Conservation (phyloP, 2,113 vertebrate species). For the Clinocottus analis region DNA sequence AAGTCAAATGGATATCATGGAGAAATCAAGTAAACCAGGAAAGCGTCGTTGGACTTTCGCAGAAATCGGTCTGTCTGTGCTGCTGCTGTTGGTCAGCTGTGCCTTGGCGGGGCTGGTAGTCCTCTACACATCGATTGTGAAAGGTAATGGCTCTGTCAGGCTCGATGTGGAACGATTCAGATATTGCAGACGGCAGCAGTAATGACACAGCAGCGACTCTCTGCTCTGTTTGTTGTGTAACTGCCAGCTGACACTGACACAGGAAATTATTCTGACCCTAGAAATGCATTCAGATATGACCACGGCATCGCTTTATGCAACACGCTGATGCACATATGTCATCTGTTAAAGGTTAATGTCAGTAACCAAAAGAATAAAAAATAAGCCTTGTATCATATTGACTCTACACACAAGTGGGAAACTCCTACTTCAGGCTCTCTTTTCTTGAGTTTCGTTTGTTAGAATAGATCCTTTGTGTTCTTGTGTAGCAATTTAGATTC, state of each 20-base stretch:
- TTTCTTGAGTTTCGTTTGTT: neutral
- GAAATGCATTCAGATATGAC: neutral
- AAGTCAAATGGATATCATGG: conserved; percentile 92
- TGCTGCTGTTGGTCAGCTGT: conserved; percentile 89
- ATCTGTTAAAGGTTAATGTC: conserved; percentile 14
- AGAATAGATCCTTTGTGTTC: neutral
- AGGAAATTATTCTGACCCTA: conserved; percentile 14
- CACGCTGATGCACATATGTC: neutral
- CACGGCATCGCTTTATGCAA: conserved; percentile 7
- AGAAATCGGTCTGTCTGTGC: conserved; percentile 86
- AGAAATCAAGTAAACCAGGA: conserved; percentile 85
- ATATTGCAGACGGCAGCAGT: conserved; percentile 30
- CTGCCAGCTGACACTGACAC: neutral
- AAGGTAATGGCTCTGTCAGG: conserved; percentile 72
- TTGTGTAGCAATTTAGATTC: neutral
- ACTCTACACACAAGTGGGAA: neutral
- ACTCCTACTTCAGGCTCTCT: neutral
- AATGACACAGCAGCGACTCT: conserved; percentile 20
- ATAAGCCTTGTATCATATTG: neutral
- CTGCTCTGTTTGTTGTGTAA: conserved; percentile 5
- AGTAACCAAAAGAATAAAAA: neutral
- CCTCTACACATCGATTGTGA: conserved; percentile 89
- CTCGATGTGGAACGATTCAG: conserved; percentile 31
- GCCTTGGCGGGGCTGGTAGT: conserved; percentile 88
- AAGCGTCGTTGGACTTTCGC: conserved; percentile 86